Percentiles rank a stretch among this genome's conserved stretches.
Evolutionary conservation across 2,888 invertebrate species (phyloP).

Genomic region (Tinea semifulvella): DNA sequence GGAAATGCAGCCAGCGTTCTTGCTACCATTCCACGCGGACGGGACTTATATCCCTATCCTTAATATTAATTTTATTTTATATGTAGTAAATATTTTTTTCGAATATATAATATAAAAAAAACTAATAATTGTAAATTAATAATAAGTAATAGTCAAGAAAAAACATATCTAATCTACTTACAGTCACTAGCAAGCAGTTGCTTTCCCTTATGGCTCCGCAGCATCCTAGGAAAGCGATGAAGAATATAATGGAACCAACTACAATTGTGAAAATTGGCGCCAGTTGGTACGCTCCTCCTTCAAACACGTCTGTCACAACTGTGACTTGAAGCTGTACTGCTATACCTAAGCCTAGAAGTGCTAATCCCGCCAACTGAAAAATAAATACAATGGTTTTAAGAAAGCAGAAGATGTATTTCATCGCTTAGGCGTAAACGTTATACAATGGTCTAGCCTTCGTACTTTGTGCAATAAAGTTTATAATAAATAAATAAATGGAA

Average conservation of each 20-base stretch:
- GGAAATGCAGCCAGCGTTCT: too few species aligned
- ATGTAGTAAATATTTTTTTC: too few species aligned
- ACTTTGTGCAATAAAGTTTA: too few species aligned
- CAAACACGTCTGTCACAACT: conserved; percentile 41
- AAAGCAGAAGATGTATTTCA: background rate
- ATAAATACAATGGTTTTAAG: conserved; percentile 12
- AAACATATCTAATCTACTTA: conserved; percentile 56
- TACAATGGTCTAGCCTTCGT: too few species aligned
- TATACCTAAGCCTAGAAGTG: conserved; percentile 72
- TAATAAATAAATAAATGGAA: background rate
- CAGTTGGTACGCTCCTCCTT: conserved; percentile 41
- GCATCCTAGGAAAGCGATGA: conserved; percentile 88
- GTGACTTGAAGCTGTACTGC: conserved; percentile 65
- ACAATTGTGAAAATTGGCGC: conserved; percentile 72
- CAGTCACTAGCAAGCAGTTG: conserved; percentile 78
- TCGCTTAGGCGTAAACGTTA: too few species aligned
- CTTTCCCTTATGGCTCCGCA: conserved; percentile 89
- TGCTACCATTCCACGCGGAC: too few species aligned
- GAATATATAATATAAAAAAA: too few species aligned
- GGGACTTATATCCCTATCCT: too few species aligned
- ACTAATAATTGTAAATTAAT: too few species aligned
- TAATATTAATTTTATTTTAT: too few species aligned
- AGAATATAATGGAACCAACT: conserved; percentile 74
- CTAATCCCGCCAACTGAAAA: conserved; percentile 76
- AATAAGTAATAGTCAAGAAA: too few species aligned